Conservation (phyloP, 2,797 vertebrate species). For the Hafferia zeledoni region DNA sequence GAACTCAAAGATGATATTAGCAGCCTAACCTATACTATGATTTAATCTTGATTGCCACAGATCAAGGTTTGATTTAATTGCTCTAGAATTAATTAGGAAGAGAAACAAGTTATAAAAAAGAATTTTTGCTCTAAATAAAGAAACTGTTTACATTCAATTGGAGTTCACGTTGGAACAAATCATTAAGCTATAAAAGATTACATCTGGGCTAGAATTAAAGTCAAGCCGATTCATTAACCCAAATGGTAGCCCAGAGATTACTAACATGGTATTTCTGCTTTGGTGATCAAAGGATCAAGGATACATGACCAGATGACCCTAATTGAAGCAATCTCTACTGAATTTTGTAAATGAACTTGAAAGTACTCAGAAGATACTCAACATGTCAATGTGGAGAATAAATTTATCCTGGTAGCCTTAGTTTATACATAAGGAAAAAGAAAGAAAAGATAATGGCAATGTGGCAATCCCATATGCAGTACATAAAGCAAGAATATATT, state of each 20-base stretch:
- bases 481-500: slow-evolving; percentile 19
- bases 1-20: slow-evolving; percentile 70
- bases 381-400: background rate
- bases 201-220: slow-evolving; percentile 76
- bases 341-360: slow-evolving; percentile 45
- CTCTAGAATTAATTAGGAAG: slow-evolving; percentile 75
- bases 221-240: slow-evolving; percentile 77
- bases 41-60: slow-evolving; percentile 71
- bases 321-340: slow-evolving; percentile 59
- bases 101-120: slow-evolving; percentile 74
- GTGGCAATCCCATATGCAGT: background rate
- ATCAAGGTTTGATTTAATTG: slow-evolving; percentile 73
- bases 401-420: slow-evolving; percentile 13
- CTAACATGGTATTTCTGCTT: slow-evolving; percentile 51
- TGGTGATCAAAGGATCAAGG: slow-evolving; percentile 67
- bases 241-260: slow-evolving; percentile 71
- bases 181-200: slow-evolving; percentile 74
- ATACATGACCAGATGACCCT: slow-evolving; percentile 75
- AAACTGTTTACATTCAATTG: slow-evolving; percentile 70
- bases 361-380: slow-evolving; percentile 45
- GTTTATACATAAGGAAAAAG: slow-evolving; percentile 1
- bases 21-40: slow-evolving; percentile 56
- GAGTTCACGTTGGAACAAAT: slow-evolving; percentile 70
- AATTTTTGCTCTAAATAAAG: slow-evolving; percentile 69
- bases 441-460: background rate